Conservation (phyloP, 2,888 invertebrate species). For the Holacanthella duospinosa region DNA sequence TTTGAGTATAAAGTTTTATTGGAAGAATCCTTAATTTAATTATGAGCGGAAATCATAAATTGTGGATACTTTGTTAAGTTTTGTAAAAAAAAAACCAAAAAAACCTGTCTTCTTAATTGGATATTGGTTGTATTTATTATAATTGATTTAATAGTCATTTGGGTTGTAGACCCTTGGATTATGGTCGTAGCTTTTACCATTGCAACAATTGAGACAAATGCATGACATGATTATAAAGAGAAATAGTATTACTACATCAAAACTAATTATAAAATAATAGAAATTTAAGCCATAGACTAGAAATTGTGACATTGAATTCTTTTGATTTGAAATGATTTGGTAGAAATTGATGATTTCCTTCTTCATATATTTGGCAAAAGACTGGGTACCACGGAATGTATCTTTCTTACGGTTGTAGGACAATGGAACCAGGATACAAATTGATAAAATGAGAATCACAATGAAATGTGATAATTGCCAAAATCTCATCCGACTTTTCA, state of each 20-base stretch:
- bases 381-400: conserved; percentile 13
- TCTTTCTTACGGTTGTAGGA: conserved; percentile 14
- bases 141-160: too few species aligned
- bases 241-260: not conserved
- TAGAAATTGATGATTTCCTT: not conserved
- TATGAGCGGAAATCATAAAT: too few species aligned
- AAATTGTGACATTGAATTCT: not conserved
- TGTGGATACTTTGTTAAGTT: too few species aligned
- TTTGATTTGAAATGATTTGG: not conserved
- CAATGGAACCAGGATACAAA: conserved; percentile 18
- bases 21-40: too few species aligned
- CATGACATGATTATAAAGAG: not conserved
- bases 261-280: conserved; percentile 3
- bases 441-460: conserved; percentile 13
- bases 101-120: too few species aligned
- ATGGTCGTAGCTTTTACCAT: too few species aligned
- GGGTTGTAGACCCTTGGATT: too few species aligned
- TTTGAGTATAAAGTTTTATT: too few species aligned
- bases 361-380: conserved; percentile 13
- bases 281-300: not conserved
- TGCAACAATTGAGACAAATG: too few species aligned
- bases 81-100: too few species aligned
- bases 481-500: conserved; percentile 14
- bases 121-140: too few species aligned
- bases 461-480: conserved; percentile 21